These are phyloP conservation scores for Guaruba guarouba DNA, from an alignment of 2,113 vertebrate genomes.

Conservation along the genomic window DNA sequence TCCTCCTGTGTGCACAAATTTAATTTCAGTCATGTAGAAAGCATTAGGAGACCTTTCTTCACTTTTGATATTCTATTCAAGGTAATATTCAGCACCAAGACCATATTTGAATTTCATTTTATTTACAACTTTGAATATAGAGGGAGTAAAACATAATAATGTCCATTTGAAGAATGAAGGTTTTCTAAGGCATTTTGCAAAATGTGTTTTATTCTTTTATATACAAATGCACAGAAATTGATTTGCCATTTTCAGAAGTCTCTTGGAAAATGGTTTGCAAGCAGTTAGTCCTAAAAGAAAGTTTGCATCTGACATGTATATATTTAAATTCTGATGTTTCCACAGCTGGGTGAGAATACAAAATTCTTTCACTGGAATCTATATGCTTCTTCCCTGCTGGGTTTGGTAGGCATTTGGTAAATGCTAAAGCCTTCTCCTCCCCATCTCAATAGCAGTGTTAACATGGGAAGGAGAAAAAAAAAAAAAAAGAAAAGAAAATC, in stretches of 20 bases:
- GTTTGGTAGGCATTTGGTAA: neutral
- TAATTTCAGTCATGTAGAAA: neutral
- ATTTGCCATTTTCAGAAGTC: neutral
- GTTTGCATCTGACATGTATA: neutral
- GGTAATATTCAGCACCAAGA: neutral
- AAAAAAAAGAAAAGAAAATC: too few species aligned
- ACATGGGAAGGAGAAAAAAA: accelerated
- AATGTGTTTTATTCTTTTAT: neutral
- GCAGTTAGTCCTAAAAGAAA: neutral
- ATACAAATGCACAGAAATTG: neutral
- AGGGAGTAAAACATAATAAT: neutral
- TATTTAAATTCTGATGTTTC: neutral
- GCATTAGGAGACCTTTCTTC: neutral
- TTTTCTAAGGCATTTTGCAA: neutral
- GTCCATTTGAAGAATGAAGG: neutral
- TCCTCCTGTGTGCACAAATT: neutral
- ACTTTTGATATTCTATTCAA: neutral
- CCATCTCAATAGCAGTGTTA: neutral
- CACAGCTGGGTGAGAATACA: neutral
- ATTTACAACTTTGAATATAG: neutral
- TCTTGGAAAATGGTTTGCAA: neutral
- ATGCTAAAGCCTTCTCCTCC: neutral
- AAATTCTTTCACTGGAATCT: neutral
- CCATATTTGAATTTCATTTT: neutral
- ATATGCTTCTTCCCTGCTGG: neutral